These are phyloP conservation scores for Pluvianellus socialis DNA, from an alignment of 2,113 vertebrate species.

Conservation along the genomic window DNA sequence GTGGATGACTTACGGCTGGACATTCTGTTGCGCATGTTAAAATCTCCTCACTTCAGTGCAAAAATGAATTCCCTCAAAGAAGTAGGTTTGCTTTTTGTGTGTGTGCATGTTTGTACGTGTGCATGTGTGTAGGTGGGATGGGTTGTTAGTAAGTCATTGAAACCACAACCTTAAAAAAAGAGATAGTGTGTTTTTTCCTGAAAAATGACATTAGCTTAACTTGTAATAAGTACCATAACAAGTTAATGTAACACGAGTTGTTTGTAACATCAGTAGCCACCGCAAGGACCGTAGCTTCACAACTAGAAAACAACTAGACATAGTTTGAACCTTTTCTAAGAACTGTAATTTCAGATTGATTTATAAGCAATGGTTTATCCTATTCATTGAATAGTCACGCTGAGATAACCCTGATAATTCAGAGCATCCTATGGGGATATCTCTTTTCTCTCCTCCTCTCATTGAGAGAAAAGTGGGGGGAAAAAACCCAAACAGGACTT, in stretches of 20 bases:
- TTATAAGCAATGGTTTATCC: not conserved
- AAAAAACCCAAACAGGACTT: not conserved
- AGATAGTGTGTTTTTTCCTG: not conserved
- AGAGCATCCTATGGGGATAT: not conserved
- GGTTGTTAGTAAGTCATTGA: not conserved
- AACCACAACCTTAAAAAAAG: not conserved
- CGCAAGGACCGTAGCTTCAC: not conserved
- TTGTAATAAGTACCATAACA: not conserved
- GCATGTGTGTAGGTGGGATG: not conserved
- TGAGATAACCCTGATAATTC: not conserved
- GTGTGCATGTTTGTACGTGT: accelerated
- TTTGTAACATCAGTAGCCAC: not conserved
- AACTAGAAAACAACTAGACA: not conserved
- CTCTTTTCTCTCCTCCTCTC: not conserved
- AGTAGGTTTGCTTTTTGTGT: constrained; percentile 68
- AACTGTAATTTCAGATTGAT: not conserved
- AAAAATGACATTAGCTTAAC: not conserved
- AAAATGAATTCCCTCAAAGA: constrained; percentile 99
- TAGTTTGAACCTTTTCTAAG: not conserved
- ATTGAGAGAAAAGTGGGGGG: not conserved
- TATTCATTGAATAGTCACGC: not conserved
- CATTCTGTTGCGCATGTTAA: constrained; percentile 95
- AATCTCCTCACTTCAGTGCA: constrained; percentile 97
- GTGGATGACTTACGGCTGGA: constrained; percentile 95
- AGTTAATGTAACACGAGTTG: not conserved